A percentile compares a stretch with the other conserved stretches of the same genome.
Evolutionary conservation across 2,113 vertebrate species (phyloP).

Genomic region (Neomonachus schauinslandi): DNA sequence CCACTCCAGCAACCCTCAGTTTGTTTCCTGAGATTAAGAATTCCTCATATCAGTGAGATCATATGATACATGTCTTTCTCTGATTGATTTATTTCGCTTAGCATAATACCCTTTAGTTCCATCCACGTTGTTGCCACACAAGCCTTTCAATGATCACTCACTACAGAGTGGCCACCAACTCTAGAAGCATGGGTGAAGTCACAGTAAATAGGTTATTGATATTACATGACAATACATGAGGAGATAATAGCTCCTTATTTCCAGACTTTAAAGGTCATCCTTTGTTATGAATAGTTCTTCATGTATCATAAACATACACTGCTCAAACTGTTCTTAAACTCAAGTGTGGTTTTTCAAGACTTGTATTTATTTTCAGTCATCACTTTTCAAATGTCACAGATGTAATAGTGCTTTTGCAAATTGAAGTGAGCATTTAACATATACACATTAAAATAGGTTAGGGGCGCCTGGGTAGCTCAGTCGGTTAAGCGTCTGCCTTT

Average conservation of each 20-base stretch:
- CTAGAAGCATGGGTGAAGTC: neutral
- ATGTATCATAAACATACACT: neutral
- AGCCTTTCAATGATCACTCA: neutral
- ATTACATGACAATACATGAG: neutral
- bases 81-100: no score
- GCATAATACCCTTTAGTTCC: no score
- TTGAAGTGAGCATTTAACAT: neutral
- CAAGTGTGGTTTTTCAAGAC: neutral
- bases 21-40: no score
- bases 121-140: no score
- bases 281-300: neutral
- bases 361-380: neutral
- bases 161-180: neutral
- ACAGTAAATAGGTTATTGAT: neutral
- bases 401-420: neutral
- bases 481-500: no score
- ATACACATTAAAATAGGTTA: neutral
- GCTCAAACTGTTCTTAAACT: neutral
- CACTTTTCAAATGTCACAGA: slow-evolving; percentile 22
- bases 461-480: no score
- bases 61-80: no score
- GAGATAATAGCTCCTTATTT: neutral
- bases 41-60: no score
- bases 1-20: no score
- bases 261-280: neutral